Evolutionary conservation across 2,888 invertebrate species (phyloP).

Genomic region (Camptogramma bilineatum): DNA sequence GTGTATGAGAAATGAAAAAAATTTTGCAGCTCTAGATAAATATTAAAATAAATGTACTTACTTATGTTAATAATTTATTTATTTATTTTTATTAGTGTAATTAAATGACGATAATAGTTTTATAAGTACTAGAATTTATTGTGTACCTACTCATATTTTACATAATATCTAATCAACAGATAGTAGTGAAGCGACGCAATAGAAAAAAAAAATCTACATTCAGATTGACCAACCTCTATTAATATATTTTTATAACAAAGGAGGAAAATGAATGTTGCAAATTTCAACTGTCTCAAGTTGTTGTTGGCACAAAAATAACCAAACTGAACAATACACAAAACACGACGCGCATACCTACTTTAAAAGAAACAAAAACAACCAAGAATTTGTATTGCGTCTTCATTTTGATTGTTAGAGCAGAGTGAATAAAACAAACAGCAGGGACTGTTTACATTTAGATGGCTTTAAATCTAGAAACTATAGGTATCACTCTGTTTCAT

Average conservation of each 20-base stretch:
- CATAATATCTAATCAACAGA: slow-evolving; percentile 33
- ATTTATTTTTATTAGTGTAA: too few species aligned
- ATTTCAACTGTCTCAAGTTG: not conserved
- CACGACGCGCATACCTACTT: not conserved
- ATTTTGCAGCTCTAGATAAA: too few species aligned
- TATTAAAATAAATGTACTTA: too few species aligned
- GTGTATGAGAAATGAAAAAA: too few species aligned
- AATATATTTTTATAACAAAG: too few species aligned
- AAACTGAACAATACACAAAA: not conserved
- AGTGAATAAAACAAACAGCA: not conserved
- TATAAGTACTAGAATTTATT: too few species aligned
- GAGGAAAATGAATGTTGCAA: too few species aligned
- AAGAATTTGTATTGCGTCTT: slow-evolving; percentile 1
- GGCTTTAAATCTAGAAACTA: not conserved
- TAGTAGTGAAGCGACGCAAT: slow-evolving; percentile 30
- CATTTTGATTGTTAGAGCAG: not conserved
- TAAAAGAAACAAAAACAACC: not conserved
- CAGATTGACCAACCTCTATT: slow-evolving; percentile 1
- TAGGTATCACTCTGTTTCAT: not conserved
- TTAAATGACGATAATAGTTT: too few species aligned
- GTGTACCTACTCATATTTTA: slow-evolving; percentile 4
- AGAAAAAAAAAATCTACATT: slow-evolving; percentile 20
- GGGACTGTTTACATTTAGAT: not conserved
- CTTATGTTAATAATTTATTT: too few species aligned
- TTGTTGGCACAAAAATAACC: not conserved